Evolutionary conservation across 2,113 vertebrate species (phyloP).

Genomic region (Channa argus): DNA sequence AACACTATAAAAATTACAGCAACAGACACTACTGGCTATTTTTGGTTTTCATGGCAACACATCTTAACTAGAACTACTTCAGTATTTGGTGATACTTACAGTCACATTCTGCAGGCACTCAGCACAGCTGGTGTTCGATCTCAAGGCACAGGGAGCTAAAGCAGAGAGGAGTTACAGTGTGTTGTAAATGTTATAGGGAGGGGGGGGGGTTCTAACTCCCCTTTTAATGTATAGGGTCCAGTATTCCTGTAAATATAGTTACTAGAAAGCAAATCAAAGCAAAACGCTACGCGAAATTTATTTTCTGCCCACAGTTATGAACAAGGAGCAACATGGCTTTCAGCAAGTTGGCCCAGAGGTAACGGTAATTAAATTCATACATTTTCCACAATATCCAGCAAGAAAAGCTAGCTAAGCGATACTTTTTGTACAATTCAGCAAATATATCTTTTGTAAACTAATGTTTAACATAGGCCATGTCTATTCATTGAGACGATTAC

Average conservation of each 20-base stretch:
- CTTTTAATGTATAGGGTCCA: background rate
- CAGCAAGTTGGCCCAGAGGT: too few relatives aligned
- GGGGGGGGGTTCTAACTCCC: background rate
- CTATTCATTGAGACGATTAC: background rate
- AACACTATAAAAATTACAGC: conserved; percentile 84
- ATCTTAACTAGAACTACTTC: too few relatives aligned
- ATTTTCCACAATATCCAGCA: background rate
- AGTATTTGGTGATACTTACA: conserved; percentile 76
- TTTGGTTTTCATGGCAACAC: background rate
- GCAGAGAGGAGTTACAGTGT: background rate
- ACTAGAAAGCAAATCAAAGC: background rate
- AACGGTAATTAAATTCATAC: too few relatives aligned
- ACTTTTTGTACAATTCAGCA: background rate
- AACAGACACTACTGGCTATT: background rate
- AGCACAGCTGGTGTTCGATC: conserved; percentile 88
- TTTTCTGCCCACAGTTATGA: background rate
- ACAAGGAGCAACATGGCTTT: background rate
- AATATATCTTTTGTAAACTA: background rate
- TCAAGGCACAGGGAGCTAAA: conserved; percentile 78
- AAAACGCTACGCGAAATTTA: background rate
- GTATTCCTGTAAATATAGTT: background rate
- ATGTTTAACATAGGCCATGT: background rate
- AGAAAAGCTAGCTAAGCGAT: background rate
- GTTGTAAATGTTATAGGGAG: background rate
- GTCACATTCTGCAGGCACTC: conserved; percentile 90